Conservation (phyloP, 1,140 invertebrate genomes). For the Homalodisca vitripennis region DNA sequence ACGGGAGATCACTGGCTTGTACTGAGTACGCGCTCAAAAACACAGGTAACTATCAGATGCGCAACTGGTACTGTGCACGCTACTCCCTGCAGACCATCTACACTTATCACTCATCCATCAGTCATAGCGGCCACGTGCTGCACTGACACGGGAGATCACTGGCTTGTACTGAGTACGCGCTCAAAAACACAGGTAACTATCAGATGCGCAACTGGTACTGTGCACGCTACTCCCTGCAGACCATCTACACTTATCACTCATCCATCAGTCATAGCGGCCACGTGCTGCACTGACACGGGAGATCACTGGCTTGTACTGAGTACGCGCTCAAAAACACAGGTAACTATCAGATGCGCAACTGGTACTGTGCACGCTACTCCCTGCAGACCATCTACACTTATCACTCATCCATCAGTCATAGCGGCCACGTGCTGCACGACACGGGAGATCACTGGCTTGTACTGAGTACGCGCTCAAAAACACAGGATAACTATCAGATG, state of each 20-base stretch:
- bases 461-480: neutral
- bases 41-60: slow-evolving; percentile 18
- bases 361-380: neutral
- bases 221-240: no score
- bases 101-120: slow-evolving; percentile 12
- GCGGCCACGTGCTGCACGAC: neutral
- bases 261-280: no score
- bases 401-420: neutral
- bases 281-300: no score
- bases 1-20: slow-evolving; percentile 14
- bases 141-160: slow-evolving; percentile 5
- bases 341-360: no score
- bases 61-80: neutral
- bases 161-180: slow-evolving; percentile 1
- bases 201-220: no score
- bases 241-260: no score
- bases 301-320: no score
- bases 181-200: slow-evolving; percentile 19
- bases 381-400: slow-evolving; percentile 10
- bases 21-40: slow-evolving; percentile 5
- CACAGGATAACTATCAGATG: no score
- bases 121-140: slow-evolving; percentile 6
- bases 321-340: no score
- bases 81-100: slow-evolving; percentile 13
- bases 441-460: neutral